Base-by-base conservation (phyloP, 2,888 invertebrate species). In the Nezara viridula region DNA sequence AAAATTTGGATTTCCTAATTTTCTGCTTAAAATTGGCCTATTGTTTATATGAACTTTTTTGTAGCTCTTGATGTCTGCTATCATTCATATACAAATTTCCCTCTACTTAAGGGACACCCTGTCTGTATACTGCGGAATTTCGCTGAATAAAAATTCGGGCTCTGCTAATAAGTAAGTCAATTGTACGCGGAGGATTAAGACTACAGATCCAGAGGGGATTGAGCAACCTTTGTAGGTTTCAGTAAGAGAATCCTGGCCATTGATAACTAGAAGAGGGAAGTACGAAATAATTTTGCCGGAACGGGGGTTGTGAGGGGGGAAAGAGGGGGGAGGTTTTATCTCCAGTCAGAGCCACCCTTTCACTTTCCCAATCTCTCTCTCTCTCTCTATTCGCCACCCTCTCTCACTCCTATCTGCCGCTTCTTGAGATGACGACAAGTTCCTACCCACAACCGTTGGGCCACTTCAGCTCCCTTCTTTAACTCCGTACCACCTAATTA, bases 401-500 rank as follows among this genome's bases (percentile, higher is more conserved):
- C 66, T 66, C 66, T 66, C 66, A 32, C 66, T 66, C 66, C 66
- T 66, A 66, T 66, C 27, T 66, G 19, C 66, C 44, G n/a, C 81
- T 81, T 44, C 40, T 44, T 81, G 44, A 81, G 44, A 81, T n/a
- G 81, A 81, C 81, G 44, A 81, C 81, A 40, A 81, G 40, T 81
- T 44, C 40, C 40, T 44, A 44, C 81, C 81, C 44, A 40, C 44
- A 44, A 40, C 81, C 44, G 7, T 16, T 32, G 66, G 32, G 7
- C 40, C 40, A 21, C 44, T 81, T n/a, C 21, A 24, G 24, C 44
- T 44, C 44, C 44, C 86, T 55, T 55, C 86, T 86, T 86, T 86
- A 86, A 55, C 86, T 86, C 86, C 16, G 60, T 55, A 86, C 40
- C 86, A 86, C 86, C 86, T 86, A 86, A 86, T 86, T 86, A 86